Base-by-base conservation (phyloP, 2,113 vertebrate genomes). In the Lophotis ruficrista region DNA sequence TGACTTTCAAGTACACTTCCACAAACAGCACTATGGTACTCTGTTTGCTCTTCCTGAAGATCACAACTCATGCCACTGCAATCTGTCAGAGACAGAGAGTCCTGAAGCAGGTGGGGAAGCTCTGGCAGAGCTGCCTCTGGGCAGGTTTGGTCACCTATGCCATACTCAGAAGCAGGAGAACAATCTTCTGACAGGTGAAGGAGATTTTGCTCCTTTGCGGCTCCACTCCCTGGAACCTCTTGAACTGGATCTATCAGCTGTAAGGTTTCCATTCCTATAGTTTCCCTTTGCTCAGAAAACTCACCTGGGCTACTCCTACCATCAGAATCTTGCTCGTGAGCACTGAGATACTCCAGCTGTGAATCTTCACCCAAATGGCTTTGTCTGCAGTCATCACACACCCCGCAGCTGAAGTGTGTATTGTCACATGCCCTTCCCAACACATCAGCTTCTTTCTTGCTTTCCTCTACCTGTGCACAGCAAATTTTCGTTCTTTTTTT, bases 281-380 rank as follows among this genome's bases (percentile, higher is more conserved):
- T 10, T 82, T 86, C 50, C 7, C 14, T 16, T 43, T 47, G 85
- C 84, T 91, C 90, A 35, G 64, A 38, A 37, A 76, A 58, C 21
- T 89, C 70, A 18, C 27, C 35, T 1, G 9, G 81, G 58, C 35
- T 78, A 35, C 22, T 71, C 35, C 31, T 9, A 3, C 73, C 58
- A 14, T 58, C 47, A 41, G n/a, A 89, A 5, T 87, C 93, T 30
- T 94, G 94, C 33, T 98, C 97, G 0, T 83, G 51, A 10, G 92
- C 94, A 61, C 97, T 98, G 62, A 96, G 79, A 31, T 98, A 98
- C 7, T 97, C 97, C 83, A 96, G 94, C 85, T 96, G 97, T 0
- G 98, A 97, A 35, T 96, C 96, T 30, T 97, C 97, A 19, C 41
- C 70, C 4, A 48, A 2, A 35, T 11, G 69, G 25, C 4, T 35